Evolutionary conservation across 1,140 invertebrate genomes (phyloP), one percentile per base, ranked within the genome.

Genomic region (Eufriesea mexicana): DNA sequence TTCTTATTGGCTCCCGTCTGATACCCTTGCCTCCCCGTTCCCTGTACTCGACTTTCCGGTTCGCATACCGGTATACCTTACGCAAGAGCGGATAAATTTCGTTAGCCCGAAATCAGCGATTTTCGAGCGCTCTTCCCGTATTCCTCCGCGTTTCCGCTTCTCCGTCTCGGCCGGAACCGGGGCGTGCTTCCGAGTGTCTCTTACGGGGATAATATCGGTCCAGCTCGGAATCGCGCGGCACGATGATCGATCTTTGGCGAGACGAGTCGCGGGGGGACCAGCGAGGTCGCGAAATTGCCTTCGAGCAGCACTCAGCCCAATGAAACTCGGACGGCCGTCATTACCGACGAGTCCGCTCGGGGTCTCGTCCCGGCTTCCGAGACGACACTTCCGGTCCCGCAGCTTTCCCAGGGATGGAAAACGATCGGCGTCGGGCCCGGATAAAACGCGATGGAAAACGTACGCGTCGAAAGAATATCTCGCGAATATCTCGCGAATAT

Each of bases 271-370:
- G 14, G 47, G 5, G 28, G 25, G 25, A 14, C 20, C 5, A 28
- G 28, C 0, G 25, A 14, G 64, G 25, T 51, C 77, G 28, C 14
- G 54, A 61, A 86, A 68, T 51, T 77, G 75, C 55, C 79, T 59
- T 84, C 61, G 55, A 28, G 70, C 28, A 82, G 67, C 83, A 87
- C 85, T 89, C 83, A 79, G 76, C 67, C 47, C 79, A 77, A 89
- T 89, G 88, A 87, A 87, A 89, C 72, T 85, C 74, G 54, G 75
- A 76, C 73, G 79, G 35, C 64, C 71, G 73, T 89, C 84, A 81
- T 86, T 81, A 81, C 42, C 77, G 16, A 23, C 25, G 25, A 76
- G 45, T 57, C 49, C 28, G 42, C 28, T 28, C 23, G 35, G 20
- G 10, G 71, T 66, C 10, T 14, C 71, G 49, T 51, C 25, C 54